phyloP scores from a whole-genome alignment of 1,140 invertebrate genomes.

The Drosophila equinoxialis region DNA sequence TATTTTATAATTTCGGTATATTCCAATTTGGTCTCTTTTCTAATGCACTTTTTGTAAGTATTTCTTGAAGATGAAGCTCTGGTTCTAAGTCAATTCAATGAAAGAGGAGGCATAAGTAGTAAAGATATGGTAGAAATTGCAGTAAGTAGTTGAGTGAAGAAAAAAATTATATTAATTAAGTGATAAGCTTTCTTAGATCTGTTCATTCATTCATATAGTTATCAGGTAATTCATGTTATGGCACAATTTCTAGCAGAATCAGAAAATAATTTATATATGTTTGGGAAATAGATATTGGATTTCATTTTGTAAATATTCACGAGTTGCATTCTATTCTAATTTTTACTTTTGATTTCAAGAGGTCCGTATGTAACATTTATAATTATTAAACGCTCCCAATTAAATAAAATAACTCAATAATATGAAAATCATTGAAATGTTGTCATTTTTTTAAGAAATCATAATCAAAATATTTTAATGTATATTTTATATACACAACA shows the following conservation, averaged over 20 bases:
- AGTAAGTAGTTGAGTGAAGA: conserved; percentile 21
- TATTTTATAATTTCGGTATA: conserved; percentile 9
- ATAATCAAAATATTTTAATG: conserved; percentile 71
- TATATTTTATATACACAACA: conserved; percentile 82
- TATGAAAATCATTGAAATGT: conserved; percentile 11
- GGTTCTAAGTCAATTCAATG: not conserved
- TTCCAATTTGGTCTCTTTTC: conserved; percentile 14
- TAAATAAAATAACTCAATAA: conserved; percentile 26
- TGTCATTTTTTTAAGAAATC: conserved; percentile 50
- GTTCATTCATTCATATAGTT: conserved; percentile 18
- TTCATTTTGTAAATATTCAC: not conserved
- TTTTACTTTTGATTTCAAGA: conserved; percentile 32
- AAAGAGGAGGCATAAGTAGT: conserved; percentile 24
- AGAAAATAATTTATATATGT: not conserved
- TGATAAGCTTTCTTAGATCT: conserved; percentile 14
- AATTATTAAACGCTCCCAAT: not conserved
- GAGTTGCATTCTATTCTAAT: not conserved
- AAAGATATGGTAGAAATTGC: conserved; percentile 40
- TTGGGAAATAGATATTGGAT: not conserved
- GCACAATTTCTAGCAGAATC: conserved; percentile 30
- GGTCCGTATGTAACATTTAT: conserved; percentile 16
- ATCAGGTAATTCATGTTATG: conserved; percentile 61
- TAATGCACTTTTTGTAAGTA: conserved; percentile 17
- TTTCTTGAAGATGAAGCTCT: conserved; percentile 1
- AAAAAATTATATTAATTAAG: not conserved